Evolutionary conservation across 2,888 invertebrate species (phyloP).

Genomic region (Encarsia formosa): DNA sequence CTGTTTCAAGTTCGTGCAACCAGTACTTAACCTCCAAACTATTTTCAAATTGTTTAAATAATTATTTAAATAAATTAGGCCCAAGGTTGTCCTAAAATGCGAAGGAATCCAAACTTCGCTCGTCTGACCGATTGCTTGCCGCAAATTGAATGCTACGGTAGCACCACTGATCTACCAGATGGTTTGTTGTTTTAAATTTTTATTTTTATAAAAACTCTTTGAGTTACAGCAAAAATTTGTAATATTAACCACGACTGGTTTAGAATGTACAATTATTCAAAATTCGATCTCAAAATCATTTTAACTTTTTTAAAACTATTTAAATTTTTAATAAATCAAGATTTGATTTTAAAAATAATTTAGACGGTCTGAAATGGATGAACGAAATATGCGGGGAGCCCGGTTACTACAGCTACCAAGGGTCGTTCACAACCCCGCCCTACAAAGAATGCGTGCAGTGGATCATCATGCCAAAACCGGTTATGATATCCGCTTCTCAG

Average conservation of each 20-base stretch:
- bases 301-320: too few species aligned
- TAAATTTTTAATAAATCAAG: too few species aligned
- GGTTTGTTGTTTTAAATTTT: slow-evolving; percentile 20
- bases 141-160: slow-evolving; percentile 29
- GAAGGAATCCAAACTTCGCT: slow-evolving; percentile 35
- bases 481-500: slow-evolving; percentile 37
- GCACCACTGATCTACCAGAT: slow-evolving; percentile 25
- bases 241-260: too few species aligned
- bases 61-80: slow-evolving; percentile 29
- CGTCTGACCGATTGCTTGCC: slow-evolving; percentile 33
- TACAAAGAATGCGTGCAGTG: slow-evolving; percentile 40
- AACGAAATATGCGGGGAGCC: slow-evolving; percentile 25
- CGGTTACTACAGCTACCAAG: slow-evolving; percentile 40
- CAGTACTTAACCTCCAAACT: neutral
- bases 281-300: too few species aligned
- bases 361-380: slow-evolving; percentile 32
- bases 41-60: neutral
- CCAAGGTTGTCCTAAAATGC: slow-evolving; percentile 35
- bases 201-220: too few species aligned
- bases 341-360: neutral
- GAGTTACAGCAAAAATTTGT: too few species aligned
- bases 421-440: slow-evolving; percentile 38
- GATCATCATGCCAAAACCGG: slow-evolving; percentile 36
- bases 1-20: slow-evolving; percentile 35
- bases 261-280: too few species aligned